A percentile compares a stretch with the other conserved stretches of the same genome.
Evolutionary conservation across 2,113 vertebrate genomes (phyloP).

Genomic region (Oceanites oceanicus): DNA sequence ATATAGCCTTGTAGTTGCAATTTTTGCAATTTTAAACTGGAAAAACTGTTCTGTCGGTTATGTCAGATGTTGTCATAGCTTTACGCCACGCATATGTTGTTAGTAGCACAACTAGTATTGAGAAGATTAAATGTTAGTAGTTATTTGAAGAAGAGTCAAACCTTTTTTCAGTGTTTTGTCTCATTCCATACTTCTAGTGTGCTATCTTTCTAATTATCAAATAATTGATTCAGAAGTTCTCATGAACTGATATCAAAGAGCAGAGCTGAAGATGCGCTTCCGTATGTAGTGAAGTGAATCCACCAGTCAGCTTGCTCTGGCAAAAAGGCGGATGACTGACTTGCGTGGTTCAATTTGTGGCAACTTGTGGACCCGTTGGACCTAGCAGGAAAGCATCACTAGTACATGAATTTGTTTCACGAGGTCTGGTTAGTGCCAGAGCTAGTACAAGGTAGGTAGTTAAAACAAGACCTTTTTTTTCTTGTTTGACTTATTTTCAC

Average conservation of each 20-base stretch:
- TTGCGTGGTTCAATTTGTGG: too few relatives aligned
- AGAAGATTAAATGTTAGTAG: neutral
- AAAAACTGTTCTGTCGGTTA: neutral
- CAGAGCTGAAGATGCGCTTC: neutral
- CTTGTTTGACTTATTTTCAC: neutral
- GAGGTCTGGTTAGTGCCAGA: neutral
- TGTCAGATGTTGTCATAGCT: neutral
- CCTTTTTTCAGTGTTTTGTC: neutral
- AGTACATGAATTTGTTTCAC: neutral
- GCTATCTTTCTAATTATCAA: neutral
- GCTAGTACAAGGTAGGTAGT: neutral
- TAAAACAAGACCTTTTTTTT: neutral
- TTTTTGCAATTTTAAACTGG: neutral
- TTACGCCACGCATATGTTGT: rapidly evolving
- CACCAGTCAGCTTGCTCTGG: neutral
- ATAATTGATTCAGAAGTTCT: neutral
- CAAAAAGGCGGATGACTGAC: neutral
- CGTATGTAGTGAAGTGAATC: neutral
- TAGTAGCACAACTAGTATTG: neutral
- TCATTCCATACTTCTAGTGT: neutral
- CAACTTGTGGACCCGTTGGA: neutral
- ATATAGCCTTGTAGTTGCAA: neutral
- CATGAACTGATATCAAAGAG: neutral
- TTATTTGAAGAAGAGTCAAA: neutral
- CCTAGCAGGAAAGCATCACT: neutral